These are phyloP conservation scores for Synchiropus splendidus DNA, from an alignment of 2,113 vertebrate species.

Conservation along the genomic window DNA sequence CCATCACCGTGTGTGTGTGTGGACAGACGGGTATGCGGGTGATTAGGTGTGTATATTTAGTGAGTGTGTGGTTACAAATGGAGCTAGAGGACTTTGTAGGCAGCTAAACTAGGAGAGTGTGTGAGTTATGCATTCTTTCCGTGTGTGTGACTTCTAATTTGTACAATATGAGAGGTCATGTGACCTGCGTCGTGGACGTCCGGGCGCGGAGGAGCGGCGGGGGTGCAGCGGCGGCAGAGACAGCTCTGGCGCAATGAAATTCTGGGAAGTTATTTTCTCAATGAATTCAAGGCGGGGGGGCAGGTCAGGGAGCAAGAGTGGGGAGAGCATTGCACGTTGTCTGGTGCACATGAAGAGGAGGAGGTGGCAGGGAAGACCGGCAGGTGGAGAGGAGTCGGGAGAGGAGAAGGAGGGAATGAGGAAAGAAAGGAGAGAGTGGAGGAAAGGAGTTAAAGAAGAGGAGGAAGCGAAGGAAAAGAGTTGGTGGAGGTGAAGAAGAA, in stretches of 20 bases:
- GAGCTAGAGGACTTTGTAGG: slow-evolving; percentile 37
- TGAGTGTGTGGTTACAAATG: slow-evolving; percentile 27
- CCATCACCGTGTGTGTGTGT: slow-evolving; percentile 10
- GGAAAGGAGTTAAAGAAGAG: not conserved
- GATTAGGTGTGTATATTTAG: slow-evolving; percentile 47
- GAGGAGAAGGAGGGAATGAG: slow-evolving; percentile 5
- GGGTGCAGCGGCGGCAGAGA: no score
- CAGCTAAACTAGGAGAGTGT: slow-evolving; percentile 10
- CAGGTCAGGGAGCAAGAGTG: no score
- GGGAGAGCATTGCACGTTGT: no score
- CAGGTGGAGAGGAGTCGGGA: slow-evolving; percentile 5
- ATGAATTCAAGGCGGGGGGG: no score
- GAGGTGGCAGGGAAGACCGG: no score
- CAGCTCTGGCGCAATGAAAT: no score
- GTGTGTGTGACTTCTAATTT: slow-evolving; percentile 12
- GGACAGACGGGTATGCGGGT: slow-evolving; percentile 34
- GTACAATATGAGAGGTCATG: no score
- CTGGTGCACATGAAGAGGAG: no score
- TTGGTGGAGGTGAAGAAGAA: slow-evolving; percentile 23
- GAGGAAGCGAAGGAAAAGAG: slow-evolving; percentile 15
- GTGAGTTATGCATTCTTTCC: slow-evolving; percentile 33
- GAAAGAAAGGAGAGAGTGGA: not conserved
- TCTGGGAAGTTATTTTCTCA: no score
- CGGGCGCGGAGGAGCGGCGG: no score
- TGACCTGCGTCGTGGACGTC: no score